Base-by-base conservation (phyloP, 2,797 vertebrate genomes). In the Artibeus lituratus region DNA sequence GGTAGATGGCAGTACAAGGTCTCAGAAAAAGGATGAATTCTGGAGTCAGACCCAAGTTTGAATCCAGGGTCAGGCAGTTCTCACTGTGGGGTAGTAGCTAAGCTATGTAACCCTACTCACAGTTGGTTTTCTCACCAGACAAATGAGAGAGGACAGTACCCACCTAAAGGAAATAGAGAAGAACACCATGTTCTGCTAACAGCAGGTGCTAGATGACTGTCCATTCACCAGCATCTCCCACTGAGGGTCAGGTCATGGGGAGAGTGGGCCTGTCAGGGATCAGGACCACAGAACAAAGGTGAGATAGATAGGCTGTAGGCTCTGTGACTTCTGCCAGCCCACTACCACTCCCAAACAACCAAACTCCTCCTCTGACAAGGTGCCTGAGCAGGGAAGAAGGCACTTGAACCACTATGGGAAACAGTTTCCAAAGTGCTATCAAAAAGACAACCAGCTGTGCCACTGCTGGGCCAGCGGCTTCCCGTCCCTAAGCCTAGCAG, bases 391-490 rank as follows among this genome's bases (percentile, higher is more conserved):
- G 35, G 65, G n/a, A 72, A 47, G 44, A 42, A 32, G 7, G 37
- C 29, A 59, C 77, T 16, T 37, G 81, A 91, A 32, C 76, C n/a
- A 74, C 16, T 12, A 2, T 10, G 19, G 95, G 29, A 94, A 87
- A 95, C 24, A 77, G 53, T 84, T 96, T 90, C 72, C 82, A 69
- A 86, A 73, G 19, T 24, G 7, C 16, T 62, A 86, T 74, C 72
- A 49, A 37, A 72, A 81, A 92, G 93, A 93, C 16, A 87, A 70
- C 42, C 80, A 92, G 90, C 78, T 59, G 67, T 14, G 69, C 90
- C 74, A 91, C 88, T 94, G 62, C 94, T 76, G n/a, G 87, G 47
- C 96, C 76, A 72, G 81, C 95, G 96, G 93, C 85, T 65, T 92
- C 92, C 49, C 11, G 14, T 19, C 32, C 39, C 92, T 82, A 42